These are phyloP conservation scores for Trichonephila clavipes DNA, from an alignment of 1,140 invertebrate species.

Conservation along the genomic window DNA sequence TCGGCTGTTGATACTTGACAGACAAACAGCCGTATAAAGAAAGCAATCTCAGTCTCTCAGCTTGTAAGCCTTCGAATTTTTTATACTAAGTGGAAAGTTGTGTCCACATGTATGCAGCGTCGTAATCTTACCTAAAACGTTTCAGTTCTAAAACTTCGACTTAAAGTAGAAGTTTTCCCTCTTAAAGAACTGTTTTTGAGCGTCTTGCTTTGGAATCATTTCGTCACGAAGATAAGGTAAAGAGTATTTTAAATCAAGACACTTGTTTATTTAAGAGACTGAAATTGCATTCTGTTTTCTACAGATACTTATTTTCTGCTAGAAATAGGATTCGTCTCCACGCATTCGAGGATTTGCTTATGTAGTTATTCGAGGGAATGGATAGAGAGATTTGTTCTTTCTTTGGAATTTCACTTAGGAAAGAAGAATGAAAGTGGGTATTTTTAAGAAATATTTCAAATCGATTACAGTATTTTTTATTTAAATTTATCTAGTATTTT, in stretches of 20 bases:
- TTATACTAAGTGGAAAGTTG: neutral
- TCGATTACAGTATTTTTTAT: no score
- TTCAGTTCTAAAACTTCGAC: neutral
- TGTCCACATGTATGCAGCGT: neutral
- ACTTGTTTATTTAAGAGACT: neutral
- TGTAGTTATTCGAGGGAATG: neutral
- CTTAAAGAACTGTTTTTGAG: neutral
- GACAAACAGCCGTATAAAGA: neutral
- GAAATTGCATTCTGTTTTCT: neutral
- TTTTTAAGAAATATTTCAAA: no score
- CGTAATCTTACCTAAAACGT: neutral
- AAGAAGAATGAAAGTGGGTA: no score
- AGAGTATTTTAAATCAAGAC: neutral
- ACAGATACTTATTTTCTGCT: neutral
- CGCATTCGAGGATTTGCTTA: neutral
- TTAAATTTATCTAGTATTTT: no score
- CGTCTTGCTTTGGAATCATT: neutral
- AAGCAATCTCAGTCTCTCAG: neutral
- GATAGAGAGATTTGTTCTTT: neutral
- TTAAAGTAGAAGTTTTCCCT: neutral
- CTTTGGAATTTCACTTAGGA: no score
- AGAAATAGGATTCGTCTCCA: neutral
- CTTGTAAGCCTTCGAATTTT: neutral
- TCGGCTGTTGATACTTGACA: neutral
- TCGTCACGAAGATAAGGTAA: neutral